Evolutionary conservation across 1,140 invertebrate genomes (phyloP).

Genomic region (Glossosoma conforme): DNA sequence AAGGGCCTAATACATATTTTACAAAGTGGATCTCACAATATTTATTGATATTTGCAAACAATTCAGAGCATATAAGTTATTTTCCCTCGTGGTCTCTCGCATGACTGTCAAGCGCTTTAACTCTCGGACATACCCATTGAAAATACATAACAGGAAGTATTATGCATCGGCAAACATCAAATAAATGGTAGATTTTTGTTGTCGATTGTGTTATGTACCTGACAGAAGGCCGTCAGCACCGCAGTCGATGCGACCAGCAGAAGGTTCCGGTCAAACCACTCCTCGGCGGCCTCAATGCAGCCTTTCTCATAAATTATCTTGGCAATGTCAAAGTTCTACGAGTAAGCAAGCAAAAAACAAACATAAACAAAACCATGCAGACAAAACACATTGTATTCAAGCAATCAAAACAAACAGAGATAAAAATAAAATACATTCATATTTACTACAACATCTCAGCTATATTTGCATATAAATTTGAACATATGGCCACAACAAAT

Average conservation of each 20-base stretch:
- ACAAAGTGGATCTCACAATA: no score
- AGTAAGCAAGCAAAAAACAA: constrained; percentile 43
- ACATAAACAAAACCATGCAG: constrained; percentile 32
- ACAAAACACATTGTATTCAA: constrained; percentile 20
- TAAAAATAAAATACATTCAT: no score
- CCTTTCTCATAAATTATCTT: constrained; percentile 91
- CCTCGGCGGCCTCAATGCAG: constrained; percentile 87
- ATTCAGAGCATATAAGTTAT: no score
- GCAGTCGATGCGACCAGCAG: constrained; percentile 82
- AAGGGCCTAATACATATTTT: no score
- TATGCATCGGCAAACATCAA: neutral
- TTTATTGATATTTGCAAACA: no score
- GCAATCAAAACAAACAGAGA: no score
- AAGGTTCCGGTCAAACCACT: constrained; percentile 92
- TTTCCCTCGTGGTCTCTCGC: no score
- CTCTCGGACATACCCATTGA: no score
- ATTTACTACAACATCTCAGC: no score
- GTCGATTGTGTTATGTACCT: constrained; percentile 63
- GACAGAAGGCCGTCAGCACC: constrained; percentile 80
- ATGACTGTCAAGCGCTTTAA: no score
- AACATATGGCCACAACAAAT: no score
- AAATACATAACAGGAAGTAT: neutral
- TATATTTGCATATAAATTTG: no score
- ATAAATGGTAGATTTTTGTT: neutral
- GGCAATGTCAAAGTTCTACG: constrained; percentile 64